Evolutionary conservation across 2,888 invertebrate species (phyloP), one percentile per base, ranked within the genome.

Genomic region (Lasioglossum marginatum): DNA sequence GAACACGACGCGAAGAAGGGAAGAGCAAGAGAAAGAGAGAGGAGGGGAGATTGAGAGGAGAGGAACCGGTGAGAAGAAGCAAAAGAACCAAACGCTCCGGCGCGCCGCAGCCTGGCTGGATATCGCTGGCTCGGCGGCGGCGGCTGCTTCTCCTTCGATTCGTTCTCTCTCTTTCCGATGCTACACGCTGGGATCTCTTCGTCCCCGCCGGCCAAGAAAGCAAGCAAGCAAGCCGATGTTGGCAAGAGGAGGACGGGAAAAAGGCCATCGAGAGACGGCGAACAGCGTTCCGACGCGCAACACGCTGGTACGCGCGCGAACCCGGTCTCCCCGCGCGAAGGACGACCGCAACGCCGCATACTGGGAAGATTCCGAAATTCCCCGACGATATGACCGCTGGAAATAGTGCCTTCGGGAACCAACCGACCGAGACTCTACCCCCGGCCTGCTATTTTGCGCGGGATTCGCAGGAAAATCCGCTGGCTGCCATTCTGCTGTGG

Each of bases 191-290:
- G 27, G 31, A 77, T 45, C 66, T 27, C 60, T 70, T 72, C 70
- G 52, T 66, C 73, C 66, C 66, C 34, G 12, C 16, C 31, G 66
- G 66, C 34, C 66, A 68, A 68, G 66, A 68, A 68, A 68, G 66
- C 66, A 23, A 68, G 66, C 66, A 34, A 37, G 37, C 27, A 45
- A 79, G 57, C 77, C 71, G 82, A 40, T 84, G 80, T 85, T 88
- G 87, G 89, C 89, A 84, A 77, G 93, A 92, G 87, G 89, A 91
- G 88, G 92, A 92, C 89, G 79, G 79, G 83, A 87, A 87, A 89
- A 91, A 92, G 92, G 87, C 91, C 87, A 88, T 90, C 89, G 88
- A 81, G 86, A 85, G 83, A 71, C 81, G 79, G 73, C 81, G 73
- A 74, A 73, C 68, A 43, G 79, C 60, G 72, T 80, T 76, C 71